Evolutionary conservation across 2,888 invertebrate genomes (phyloP).

Genomic region (Gnatocerus cornutus): DNA sequence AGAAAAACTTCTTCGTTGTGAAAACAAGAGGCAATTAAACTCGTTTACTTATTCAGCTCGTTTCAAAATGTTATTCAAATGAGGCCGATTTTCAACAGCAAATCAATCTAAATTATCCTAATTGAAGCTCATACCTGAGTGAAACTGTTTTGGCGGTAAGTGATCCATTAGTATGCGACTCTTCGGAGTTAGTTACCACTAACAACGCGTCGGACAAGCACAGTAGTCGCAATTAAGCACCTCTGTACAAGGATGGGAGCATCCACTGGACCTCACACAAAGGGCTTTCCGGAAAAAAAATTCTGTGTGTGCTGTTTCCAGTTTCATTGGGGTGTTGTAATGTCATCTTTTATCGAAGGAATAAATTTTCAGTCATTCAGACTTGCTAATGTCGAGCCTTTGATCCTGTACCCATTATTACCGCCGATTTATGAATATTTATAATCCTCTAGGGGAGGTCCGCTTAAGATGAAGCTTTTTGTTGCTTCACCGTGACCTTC

Average conservation of each 20-base stretch:
- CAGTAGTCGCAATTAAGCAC: conserved; percentile 57
- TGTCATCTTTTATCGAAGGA: conserved; percentile 46
- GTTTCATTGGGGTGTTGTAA: conserved; percentile 30
- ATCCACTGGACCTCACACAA: conserved; percentile 53
- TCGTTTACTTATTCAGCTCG: conserved; percentile 31
- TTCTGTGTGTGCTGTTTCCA: neutral
- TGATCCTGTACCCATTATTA: conserved; percentile 51
- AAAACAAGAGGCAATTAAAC: conserved; percentile 23
- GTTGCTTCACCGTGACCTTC: conserved; percentile 1
- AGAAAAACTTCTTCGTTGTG: conserved; percentile 15
- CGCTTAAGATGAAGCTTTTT: conserved; percentile 6
- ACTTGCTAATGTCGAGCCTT: conserved; percentile 44
- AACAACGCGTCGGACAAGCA: conserved; percentile 55
- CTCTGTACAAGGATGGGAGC: conserved; percentile 52
- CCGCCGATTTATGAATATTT: conserved; percentile 50
- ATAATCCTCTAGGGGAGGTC: conserved; percentile 51
- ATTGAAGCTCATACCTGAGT: conserved; percentile 52
- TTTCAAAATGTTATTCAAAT: conserved; percentile 41
- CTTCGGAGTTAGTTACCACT: conserved; percentile 53
- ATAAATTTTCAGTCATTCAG: conserved; percentile 42
- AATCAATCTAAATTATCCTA: conserved; percentile 56
- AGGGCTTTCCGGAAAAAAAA: conserved; percentile 24
- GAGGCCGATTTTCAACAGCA: conserved; percentile 49
- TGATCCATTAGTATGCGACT: conserved; percentile 56
- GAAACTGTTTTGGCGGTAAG: conserved; percentile 53